A percentile compares a stretch with the other conserved stretches of the same genome.
Conservation (phyloP, 1,140 invertebrate species). For the Wiebesia pumilae region DNA sequence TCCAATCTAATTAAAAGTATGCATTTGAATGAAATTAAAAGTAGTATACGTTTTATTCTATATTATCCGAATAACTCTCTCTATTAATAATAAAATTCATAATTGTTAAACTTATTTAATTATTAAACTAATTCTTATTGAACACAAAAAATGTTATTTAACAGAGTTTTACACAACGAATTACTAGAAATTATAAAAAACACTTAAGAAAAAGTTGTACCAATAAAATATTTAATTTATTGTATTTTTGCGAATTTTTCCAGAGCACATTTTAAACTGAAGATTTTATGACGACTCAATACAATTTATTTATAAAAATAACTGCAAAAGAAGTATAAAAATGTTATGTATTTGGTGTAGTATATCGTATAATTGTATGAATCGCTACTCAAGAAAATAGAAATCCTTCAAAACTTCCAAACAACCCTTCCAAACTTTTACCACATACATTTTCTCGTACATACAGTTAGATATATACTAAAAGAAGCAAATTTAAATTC, state of each 20-base stretch:
- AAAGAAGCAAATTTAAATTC: constrained; percentile 4
- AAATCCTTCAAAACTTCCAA: background rate
- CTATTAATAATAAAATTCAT: no score
- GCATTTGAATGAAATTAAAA: no score
- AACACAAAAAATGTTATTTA: no score
- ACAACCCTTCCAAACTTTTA: constrained; percentile 38
- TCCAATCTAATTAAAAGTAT: no score
- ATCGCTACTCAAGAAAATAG: background rate
- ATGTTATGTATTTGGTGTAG: background rate
- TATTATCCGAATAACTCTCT: no score
- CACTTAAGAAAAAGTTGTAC: no score
- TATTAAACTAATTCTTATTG: no score
- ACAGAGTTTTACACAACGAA: no score
- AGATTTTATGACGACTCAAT: background rate
- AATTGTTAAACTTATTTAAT: no score
- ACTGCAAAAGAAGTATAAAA: background rate
- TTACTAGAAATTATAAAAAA: no score
- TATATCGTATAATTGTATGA: background rate
- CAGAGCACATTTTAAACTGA: background rate
- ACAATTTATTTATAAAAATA: background rate
- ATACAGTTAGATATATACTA: constrained; percentile 9
- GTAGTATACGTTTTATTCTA: no score
- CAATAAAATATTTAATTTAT: no score
- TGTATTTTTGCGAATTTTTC: background rate
- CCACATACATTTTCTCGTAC: constrained; percentile 36